phyloP scores from a whole-genome alignment of 2,888 invertebrate genomes.

The Agriopis aurantiaria region DNA sequence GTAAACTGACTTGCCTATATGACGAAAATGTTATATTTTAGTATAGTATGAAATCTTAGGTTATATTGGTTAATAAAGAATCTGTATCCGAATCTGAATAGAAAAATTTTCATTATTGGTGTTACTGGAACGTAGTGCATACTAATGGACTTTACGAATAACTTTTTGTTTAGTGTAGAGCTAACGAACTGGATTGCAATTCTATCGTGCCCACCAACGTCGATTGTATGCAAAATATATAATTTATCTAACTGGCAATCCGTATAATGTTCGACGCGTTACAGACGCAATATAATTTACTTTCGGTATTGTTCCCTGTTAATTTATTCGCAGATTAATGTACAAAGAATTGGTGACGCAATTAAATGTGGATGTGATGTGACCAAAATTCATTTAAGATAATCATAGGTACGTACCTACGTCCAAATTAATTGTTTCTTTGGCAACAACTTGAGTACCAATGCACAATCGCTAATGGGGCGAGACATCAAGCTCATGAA shows the following conservation, averaged over 20 bases:
- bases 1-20: no score
- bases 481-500: no score
- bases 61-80: no score
- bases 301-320: conserved; percentile 53
- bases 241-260: conserved; percentile 55
- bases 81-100: no score
- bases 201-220: conserved; percentile 42
- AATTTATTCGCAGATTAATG: conserved; percentile 31
- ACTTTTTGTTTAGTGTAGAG: not conserved
- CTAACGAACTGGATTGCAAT: conserved; percentile 20
- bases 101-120: no score
- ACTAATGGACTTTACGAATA: not conserved
- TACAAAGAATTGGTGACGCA: conserved; percentile 30
- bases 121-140: no score
- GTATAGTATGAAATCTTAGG: no score
- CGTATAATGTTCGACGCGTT: conserved; percentile 56
- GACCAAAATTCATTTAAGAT: conserved; percentile 1
- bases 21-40: no score
- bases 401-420: no score
- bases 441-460: no score
- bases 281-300: conserved; percentile 44
- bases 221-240: conserved; percentile 76
- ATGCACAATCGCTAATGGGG: no score
- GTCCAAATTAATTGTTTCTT: no score
- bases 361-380: conserved; percentile 4